Percentiles rank a stretch among this genome's conserved stretches.
Conservation (phyloP, 2,797 vertebrate species). For the Sebastes matsubarae region DNA sequence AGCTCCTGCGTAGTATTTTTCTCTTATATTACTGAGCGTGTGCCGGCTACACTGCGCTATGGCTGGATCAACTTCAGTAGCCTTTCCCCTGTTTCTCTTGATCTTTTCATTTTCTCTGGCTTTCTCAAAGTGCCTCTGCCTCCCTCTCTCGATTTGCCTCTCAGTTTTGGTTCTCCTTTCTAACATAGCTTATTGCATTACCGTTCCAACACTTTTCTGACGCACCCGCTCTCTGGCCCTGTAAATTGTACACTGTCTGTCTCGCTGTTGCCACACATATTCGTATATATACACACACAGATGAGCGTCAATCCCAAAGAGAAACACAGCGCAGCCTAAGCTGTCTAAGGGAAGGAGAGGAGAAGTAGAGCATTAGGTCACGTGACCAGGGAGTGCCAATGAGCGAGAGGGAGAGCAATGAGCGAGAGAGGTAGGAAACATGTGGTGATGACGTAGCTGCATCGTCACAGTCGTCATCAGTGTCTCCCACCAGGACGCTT, state of each 20-base stretch:
- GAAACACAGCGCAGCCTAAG: constrained; percentile 69
- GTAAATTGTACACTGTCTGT: constrained; percentile 54
- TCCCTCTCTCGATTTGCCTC: constrained; percentile 55
- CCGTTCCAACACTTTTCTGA: constrained; percentile 55
- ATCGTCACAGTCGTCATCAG: constrained; percentile 48
- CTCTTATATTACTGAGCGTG: constrained; percentile 52
- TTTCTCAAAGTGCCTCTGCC: constrained; percentile 56
- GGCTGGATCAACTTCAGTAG: constrained; percentile 66
- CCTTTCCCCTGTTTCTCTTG: constrained; percentile 48
- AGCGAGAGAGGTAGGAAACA: constrained; percentile 70
- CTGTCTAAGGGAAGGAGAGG: constrained; percentile 70
- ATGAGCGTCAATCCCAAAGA: constrained; percentile 73
- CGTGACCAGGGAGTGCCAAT: constrained; percentile 68
- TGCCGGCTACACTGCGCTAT: constrained; percentile 37
- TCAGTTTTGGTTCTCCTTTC: constrained; percentile 61
- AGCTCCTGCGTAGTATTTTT: constrained; percentile 61
- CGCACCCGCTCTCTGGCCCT: constrained; percentile 50
- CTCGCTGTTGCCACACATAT: constrained; percentile 58
- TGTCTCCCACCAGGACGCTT: constrained; percentile 59
- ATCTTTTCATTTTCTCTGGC: constrained; percentile 47
- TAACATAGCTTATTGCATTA: constrained; percentile 57
- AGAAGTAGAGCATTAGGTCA: constrained; percentile 75
- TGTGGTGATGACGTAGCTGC: constrained; percentile 72
- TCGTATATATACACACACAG: constrained; percentile 34
- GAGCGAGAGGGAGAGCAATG: constrained; percentile 57